Evolutionary conservation across 1,140 invertebrate species (phyloP), one percentile per base, ranked within the genome.

Genomic region (Drosophila paulistorum): DNA sequence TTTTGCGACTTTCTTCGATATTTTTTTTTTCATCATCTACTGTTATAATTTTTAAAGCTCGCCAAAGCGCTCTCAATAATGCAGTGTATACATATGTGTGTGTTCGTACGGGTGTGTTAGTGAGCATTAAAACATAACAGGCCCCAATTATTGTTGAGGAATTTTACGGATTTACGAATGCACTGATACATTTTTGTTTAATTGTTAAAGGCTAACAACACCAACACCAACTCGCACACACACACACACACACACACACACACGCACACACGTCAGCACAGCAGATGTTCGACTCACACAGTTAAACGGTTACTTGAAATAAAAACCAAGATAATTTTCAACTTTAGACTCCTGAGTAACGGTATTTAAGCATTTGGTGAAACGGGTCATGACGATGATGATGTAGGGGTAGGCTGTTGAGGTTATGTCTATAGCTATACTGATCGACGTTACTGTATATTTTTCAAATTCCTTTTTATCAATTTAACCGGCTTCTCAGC

Each of bases 111-210:
- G 30, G 11, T 79, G 66, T 80, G 73, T 70, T 58, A 65, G 68
- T 68, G 74, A 80, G 80, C 79, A 90, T 74, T 81, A 81, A 81
- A 89, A 90, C 77, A 90, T 90, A 89, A 90, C 85, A 85, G 83
- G 45, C 39, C 79, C 68, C 84, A 87, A 86, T 87, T 87, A 87
- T 84, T 71, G 83, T 69, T 35, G 59, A 59, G 45, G 20, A 76
- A 76, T 63, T 72, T 69, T 72, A 64, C 65, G 33, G 58, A 37
- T 65, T 71, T 71, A 75, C 68, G 30, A 5, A 30, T 30, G 6
- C 6, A 30, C 30, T 30, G 6, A 30, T 30, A 78, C 68, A 79
- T 82, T 72, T 61, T 64, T 65, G 35, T 77, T 73, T 71, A 72
- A 68, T 75, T 74, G 58, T 39, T 68, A 45, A 51, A 37, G 45